Evolutionary conservation across 2,113 vertebrate genomes (phyloP).

Genomic region (Arvicanthis niloticus): DNA sequence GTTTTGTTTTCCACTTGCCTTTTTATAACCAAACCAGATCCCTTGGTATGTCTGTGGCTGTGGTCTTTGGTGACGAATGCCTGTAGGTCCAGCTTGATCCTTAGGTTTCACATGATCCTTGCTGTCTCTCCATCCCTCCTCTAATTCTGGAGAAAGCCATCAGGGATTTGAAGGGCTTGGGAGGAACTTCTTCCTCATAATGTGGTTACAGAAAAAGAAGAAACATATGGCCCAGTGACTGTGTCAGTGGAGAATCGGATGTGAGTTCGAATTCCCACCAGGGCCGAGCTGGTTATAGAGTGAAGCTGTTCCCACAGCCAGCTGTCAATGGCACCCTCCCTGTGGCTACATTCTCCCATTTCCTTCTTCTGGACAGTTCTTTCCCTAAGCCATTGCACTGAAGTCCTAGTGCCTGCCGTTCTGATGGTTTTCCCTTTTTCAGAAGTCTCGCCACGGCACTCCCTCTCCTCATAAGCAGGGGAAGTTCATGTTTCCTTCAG

Average conservation of each 20-base stretch:
- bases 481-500: not conserved
- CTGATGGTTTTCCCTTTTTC: not conserved
- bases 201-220: not conserved
- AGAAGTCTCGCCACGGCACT: accelerated
- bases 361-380: not conserved
- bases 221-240: not conserved
- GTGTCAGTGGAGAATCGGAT: not conserved
- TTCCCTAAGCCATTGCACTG: not conserved
- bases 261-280: not conserved
- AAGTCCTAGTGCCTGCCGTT: not conserved
- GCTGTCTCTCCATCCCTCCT: not conserved
- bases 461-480: not conserved
- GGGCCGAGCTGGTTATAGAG: not conserved
- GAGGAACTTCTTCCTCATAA: not conserved
- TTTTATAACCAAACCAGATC: not conserved
- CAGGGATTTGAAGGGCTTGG: not conserved
- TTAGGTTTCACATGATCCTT: not conserved
- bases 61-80: not conserved
- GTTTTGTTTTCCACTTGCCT: not conserved
- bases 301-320: not conserved
- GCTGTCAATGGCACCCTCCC: not conserved
- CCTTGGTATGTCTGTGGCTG: not conserved
- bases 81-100: not conserved
- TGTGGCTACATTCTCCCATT: not conserved
- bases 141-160: not conserved